Base-by-base conservation (phyloP, 2,113 vertebrate genomes). In the Oreochromis tanganicae region DNA sequence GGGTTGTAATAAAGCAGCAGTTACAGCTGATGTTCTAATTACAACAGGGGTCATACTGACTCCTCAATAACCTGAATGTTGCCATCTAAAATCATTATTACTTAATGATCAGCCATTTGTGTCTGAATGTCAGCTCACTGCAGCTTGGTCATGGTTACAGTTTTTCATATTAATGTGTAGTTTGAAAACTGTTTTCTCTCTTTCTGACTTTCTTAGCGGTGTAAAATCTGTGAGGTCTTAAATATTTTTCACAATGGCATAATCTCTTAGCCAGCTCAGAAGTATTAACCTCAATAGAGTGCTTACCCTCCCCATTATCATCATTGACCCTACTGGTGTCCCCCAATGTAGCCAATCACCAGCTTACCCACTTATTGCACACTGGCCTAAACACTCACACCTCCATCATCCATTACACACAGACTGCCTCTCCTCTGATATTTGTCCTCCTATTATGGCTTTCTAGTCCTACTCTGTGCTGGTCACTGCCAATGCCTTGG, bases 231-330 rank as follows among this genome's bases (percentile, higher is more conserved):
- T 29, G 75, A 89, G 84, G 63, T 89, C 83, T 85, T 90, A 81
- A 59, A 81, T 93, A 84, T 87, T 92, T 91, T 85, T 84, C 81
- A 87, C 79, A 80, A 50, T 89, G 19, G 50, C 59, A 81, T 94
- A 94, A 94, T 93, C 92, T 88, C 86, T 86, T 91, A 81, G 86
- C 80, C 80, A 92, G 91, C 88, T 86, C 75, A 91, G 81, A 89
- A 86, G 88, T 93, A 94, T 95, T 95, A 94, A 95, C 94, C 94
- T 89, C 89, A 88, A 92, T 94, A 91, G 84, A 83, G 82, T 81
- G 88, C 87, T 91, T 92, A 94, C 87, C 75, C 92, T 89, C 34
- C 78, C 88, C 91, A 91, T 94, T 90, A 91, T 87, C 86, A 63
- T 86, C 85, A 91, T 92, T 95, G 91, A 94, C 88, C 89, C 46